These are phyloP conservation scores for Leptodactylus fuscus DNA, from an alignment of 2,113 vertebrate genomes.

Conservation along the genomic window DNA sequence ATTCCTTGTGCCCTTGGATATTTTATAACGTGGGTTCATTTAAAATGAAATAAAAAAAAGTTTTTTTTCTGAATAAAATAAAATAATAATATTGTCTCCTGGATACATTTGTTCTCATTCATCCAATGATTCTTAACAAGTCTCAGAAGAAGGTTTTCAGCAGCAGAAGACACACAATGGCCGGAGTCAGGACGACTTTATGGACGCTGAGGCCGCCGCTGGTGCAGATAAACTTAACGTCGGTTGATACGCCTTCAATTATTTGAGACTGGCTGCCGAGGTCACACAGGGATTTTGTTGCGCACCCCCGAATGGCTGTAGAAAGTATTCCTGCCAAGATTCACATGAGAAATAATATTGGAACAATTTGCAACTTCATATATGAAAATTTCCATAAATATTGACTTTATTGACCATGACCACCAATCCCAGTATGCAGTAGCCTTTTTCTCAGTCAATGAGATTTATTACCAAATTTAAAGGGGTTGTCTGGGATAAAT, in stretches of 20 bases:
- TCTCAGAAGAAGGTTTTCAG: neutral
- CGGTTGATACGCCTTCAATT: neutral
- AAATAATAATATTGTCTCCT: too few species aligned
- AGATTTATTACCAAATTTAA: too few species aligned
- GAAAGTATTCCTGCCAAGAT: neutral
- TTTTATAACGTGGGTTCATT: too few species aligned
- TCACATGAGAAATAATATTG: neutral
- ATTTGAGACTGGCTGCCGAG: neutral
- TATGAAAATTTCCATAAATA: neutral
- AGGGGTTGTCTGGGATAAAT: too few species aligned
- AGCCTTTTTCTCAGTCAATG: too few species aligned
- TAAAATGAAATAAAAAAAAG: too few species aligned
- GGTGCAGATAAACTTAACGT: neutral
- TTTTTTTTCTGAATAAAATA: too few species aligned
- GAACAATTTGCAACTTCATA: neutral
- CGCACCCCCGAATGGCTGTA: neutral
- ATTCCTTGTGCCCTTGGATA: too few species aligned
- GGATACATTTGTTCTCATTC: too few species aligned
- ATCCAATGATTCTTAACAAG: too few species aligned
- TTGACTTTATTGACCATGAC: too few species aligned
- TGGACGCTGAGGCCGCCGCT: neutral
- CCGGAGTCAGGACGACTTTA: neutral
- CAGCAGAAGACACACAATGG: neutral
- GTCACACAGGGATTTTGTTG: neutral
- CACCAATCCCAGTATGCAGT: too few species aligned